Evolutionary conservation across 1,140 invertebrate genomes (phyloP).

Genomic region (Ptiloglossa arizonensis): DNA sequence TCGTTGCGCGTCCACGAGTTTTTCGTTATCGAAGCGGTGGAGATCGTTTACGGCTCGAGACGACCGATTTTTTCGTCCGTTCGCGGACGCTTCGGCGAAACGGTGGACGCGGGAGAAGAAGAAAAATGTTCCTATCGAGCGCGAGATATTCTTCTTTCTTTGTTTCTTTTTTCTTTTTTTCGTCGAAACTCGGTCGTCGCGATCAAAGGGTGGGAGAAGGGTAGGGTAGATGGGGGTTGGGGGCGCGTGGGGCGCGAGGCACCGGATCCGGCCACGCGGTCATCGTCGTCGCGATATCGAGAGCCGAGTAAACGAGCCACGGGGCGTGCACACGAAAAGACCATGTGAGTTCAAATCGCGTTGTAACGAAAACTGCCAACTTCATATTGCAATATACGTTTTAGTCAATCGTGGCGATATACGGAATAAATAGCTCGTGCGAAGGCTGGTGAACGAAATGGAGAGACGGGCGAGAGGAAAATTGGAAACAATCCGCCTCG

Average conservation of each 20-base stretch:
- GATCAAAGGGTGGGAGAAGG: slow-evolving; percentile 8
- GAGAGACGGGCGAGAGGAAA: not conserved
- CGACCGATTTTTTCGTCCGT: not conserved
- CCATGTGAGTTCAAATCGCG: slow-evolving; percentile 69
- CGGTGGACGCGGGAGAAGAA: not conserved
- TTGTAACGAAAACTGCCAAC: slow-evolving; percentile 76
- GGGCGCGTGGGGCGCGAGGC: too few relatives aligned
- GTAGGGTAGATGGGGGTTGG: too few relatives aligned
- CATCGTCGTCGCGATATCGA: slow-evolving; percentile 17
- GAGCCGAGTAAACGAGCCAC: slow-evolving; percentile 26
- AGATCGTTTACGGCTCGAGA: not conserved
- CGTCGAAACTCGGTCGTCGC: not conserved
- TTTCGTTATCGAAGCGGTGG: slow-evolving; percentile 17
- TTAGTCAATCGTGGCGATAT: slow-evolving; percentile 70
- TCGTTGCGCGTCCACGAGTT: not conserved
- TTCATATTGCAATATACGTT: slow-evolving; percentile 75
- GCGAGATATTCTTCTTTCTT: not conserved
- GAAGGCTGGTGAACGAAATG: not conserved
- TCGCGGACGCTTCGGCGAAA: not conserved
- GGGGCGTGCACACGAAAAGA: slow-evolving; percentile 41
- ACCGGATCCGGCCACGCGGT: slow-evolving; percentile 1
- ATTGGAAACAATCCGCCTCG: not conserved
- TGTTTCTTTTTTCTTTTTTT: too few relatives aligned
- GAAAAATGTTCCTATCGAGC: slow-evolving; percentile 28
- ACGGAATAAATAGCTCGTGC: slow-evolving; percentile 6